phyloP scores from a whole-genome alignment of 2,113 vertebrate genomes.

The Aphyosemion australe region DNA sequence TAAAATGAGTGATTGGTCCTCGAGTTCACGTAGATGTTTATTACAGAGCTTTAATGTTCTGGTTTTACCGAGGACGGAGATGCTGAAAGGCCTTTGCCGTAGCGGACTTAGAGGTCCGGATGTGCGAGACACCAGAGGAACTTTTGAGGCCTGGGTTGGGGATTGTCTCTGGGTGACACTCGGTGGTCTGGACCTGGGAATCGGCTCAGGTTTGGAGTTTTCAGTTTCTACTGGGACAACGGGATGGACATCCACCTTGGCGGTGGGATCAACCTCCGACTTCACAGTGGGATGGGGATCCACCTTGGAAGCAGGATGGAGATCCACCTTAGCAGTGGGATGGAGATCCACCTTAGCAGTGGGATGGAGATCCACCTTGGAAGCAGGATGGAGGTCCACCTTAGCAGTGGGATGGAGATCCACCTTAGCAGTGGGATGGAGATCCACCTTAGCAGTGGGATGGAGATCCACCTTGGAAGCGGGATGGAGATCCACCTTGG shows the following conservation, averaged over 20 bases:
- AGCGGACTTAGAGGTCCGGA: slow-evolving; percentile 80
- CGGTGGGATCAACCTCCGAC: too few species aligned
- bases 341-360: too few species aligned
- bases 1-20: not conserved
- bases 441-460: too few species aligned
- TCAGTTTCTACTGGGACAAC: slow-evolving; percentile 43
- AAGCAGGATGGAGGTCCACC: too few species aligned
- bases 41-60: not conserved
- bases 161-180: slow-evolving; percentile 76
- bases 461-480: too few species aligned
- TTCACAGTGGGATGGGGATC: too few species aligned
- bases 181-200: slow-evolving; percentile 76
- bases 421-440: too few species aligned
- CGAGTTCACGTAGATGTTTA: fast-evolving
- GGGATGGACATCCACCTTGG: not conserved
- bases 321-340: too few species aligned
- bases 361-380: too few species aligned
- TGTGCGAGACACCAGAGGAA: slow-evolving; percentile 67
- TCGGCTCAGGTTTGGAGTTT: slow-evolving; percentile 80
- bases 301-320: too few species aligned
- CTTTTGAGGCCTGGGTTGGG: slow-evolving; percentile 77
- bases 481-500: too few species aligned
- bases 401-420: too few species aligned
- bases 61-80: slow-evolving; percentile 62
- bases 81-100: slow-evolving; percentile 33